Base-by-base conservation (phyloP, 2,888 invertebrate genomes). In the Pachliopta kotzebuea region DNA sequence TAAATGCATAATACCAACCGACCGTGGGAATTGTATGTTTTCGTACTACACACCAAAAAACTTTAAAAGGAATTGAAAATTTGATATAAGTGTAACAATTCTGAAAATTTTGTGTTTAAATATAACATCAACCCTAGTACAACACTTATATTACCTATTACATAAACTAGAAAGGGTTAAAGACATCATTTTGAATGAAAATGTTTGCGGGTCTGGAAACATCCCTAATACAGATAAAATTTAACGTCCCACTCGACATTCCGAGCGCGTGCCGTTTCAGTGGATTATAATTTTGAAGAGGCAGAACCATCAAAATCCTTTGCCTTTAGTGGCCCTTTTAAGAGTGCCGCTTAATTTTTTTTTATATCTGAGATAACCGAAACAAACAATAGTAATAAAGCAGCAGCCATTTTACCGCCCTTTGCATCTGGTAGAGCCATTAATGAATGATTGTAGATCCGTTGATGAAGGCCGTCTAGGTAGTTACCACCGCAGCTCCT, bases 221-320 rank as follows among this genome's bases (percentile, higher is more conserved):
- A 42, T 62, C 58, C 58, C 58, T 52, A 55, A 66, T 66, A 66
- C 59, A 62, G 62, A 66, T 66, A 66, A 66, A 66, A 66, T 59
- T 66, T 62, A 66, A 66, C 62, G 55, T 50, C n/a, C 59, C 55
- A 59, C 62, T 66, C 50, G 23, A 62, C 50, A 62, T 66, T 58
- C 58, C 62, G 55, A 24, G 55, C 65, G 58, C 65, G 65, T 62
- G 23, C 59, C 58, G 62, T 66, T 60, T 62, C 62, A 62, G 58
- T 59, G 56, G 65, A 66, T 59, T 58, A 66, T 66, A 59, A 58
- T 54, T 66, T 59, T 62, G 62, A 58, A 62, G 52, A 55, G 50
- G 56, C 59, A 59, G 57, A 54, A 45, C 53, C 54, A 61, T 57
- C 53, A 61, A 61, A 62, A 57, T 65, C 53, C 58, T 58, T 29